Evolutionary conservation across 2,113 vertebrate species (phyloP).

Genomic region (Pheucticus melanocephalus): DNA sequence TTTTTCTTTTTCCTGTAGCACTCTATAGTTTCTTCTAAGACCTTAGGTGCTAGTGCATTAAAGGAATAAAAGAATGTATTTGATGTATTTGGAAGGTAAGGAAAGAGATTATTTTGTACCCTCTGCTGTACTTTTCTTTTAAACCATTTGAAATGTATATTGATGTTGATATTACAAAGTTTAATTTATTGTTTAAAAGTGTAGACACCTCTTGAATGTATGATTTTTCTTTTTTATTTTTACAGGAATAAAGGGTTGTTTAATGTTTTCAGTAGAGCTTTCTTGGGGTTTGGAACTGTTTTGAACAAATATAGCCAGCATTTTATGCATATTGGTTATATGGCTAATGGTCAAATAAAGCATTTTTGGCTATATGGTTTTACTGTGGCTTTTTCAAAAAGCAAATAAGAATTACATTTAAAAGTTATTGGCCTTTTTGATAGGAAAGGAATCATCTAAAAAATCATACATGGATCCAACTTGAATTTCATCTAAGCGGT

Average conservation of each 20-base stretch:
- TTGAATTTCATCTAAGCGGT: not conserved
- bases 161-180: constrained; percentile 38
- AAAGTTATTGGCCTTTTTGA: not conserved
- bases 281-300: constrained; percentile 17
- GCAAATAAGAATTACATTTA: not conserved
- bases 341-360: constrained; percentile 54
- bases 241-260: constrained; percentile 50
- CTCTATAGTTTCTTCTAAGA: not conserved
- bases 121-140: not conserved
- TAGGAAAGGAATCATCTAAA: not conserved
- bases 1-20: not conserved
- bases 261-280: constrained; percentile 19
- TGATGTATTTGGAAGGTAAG: constrained; percentile 23
- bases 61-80: constrained; percentile 6
- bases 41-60: not conserved
- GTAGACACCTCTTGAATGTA: constrained; percentile 43
- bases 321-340: constrained; percentile 18
- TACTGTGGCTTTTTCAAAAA: constrained; percentile 17
- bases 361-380: constrained; percentile 21
- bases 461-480: not conserved
- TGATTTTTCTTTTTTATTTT: constrained; percentile 56
- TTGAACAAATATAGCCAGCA: not conserved
- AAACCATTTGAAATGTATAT: constrained; percentile 53
- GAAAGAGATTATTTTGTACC: constrained; percentile 1
- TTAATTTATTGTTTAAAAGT: constrained; percentile 66